Conservation (phyloP, 2,113 vertebrate species). For the Crotalus viridis region DNA sequence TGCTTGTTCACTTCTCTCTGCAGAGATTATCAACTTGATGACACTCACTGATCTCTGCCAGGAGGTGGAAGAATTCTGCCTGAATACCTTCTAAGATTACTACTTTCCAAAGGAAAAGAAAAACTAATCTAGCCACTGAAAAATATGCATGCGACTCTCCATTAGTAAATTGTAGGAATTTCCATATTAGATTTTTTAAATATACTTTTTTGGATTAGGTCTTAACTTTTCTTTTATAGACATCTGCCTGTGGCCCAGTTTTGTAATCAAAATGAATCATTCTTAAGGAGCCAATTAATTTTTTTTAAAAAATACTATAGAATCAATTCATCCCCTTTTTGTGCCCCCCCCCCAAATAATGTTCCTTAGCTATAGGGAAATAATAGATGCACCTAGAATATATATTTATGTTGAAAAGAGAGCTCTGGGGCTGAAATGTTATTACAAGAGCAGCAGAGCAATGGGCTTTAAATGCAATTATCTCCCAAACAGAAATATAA, state of each 20-base stretch:
- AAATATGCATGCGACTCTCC: background rate
- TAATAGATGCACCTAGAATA: constrained; percentile 50
- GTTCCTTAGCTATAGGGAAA: constrained; percentile 45
- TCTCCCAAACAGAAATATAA: constrained; percentile 54
- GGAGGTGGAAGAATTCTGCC: background rate
- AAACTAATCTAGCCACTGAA: background rate
- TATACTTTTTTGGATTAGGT: background rate
- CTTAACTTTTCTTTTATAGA: background rate
- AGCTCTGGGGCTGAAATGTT: constrained; percentile 48
- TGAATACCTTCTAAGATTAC: background rate
- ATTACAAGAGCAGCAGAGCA: constrained; percentile 45
- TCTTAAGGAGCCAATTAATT: constrained; percentile 10
- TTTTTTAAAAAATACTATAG: background rate
- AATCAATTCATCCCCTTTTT: constrained; percentile 31
- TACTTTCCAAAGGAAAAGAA: background rate
- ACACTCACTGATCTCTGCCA: background rate
- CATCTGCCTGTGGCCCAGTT: constrained; percentile 2
- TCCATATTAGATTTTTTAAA: background rate
- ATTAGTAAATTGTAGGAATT: background rate
- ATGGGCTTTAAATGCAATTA: constrained; percentile 56
- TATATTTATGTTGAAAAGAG: constrained; percentile 56
- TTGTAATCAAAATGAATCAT: background rate
- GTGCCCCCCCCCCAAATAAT: constrained; percentile 27
- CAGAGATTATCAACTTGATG: background rate
- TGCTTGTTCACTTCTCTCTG: background rate